These are phyloP conservation scores for Gobio gobio DNA, from an alignment of 2,113 vertebrate genomes.

Conservation along the genomic window DNA sequence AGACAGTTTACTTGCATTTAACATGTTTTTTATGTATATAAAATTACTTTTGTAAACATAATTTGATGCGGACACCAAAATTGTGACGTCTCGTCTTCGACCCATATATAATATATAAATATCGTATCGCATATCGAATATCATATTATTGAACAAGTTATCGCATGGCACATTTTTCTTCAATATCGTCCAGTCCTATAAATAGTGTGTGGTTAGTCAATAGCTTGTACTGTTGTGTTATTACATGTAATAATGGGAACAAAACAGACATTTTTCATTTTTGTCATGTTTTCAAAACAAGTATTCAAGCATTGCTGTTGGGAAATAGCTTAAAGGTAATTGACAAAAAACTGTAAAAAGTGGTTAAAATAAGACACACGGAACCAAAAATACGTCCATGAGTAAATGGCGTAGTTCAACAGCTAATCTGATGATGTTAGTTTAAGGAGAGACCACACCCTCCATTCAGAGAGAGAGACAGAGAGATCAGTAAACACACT, in stretches of 20 bases:
- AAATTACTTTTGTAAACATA: no score
- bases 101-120: no score
- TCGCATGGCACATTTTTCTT: no score
- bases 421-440: background rate
- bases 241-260: background rate
- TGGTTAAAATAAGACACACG: background rate
- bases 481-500: background rate
- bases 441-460: slow-evolving; percentile 47
- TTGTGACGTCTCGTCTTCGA: no score
- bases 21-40: no score
- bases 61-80: no score
- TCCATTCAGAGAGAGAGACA: background rate
- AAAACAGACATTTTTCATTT: background rate
- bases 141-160: no score
- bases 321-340: background rate
- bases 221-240: background rate
- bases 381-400: background rate
- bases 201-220: background rate
- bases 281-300: background rate
- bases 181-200: background rate
- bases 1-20: no score
- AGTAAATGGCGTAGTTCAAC: slow-evolving; percentile 6
- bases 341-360: background rate
- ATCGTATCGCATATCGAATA: no score
- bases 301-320: background rate